A percentile compares a stretch with the other conserved stretches of the same genome.
Conservation (phyloP, 2,797 vertebrate species). For the Dendrocincla fuliginosa region DNA sequence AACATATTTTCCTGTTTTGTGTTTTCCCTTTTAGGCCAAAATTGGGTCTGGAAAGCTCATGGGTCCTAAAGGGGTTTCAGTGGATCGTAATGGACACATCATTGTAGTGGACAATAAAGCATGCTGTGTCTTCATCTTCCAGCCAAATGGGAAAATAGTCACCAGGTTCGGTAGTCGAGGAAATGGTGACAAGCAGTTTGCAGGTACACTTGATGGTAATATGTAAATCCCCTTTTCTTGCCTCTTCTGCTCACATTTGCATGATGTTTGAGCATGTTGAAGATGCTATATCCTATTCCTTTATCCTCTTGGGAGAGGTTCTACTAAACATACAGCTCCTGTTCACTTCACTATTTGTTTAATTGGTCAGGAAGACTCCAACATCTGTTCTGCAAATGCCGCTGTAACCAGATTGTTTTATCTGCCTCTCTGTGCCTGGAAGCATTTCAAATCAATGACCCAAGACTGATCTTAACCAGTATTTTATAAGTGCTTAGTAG, state of each 20-base stretch:
- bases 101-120: conserved; percentile 99
- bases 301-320: background rate
- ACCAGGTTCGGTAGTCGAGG: conserved; percentile 96
- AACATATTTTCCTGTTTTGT: background rate
- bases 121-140: conserved; percentile 98
- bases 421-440: background rate
- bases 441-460: conserved; percentile 11
- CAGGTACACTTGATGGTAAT: conserved; percentile 89
- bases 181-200: conserved; percentile 97
- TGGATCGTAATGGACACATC: conserved; percentile 95
- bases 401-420: background rate
- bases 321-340: background rate
- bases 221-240: conserved; percentile 75
- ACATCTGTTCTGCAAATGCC: conserved; percentile 24
- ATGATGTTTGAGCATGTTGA: conserved; percentile 71
- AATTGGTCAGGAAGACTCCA: background rate
- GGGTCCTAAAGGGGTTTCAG: conserved; percentile 97
- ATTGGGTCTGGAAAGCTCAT: conserved; percentile 96
- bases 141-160: conserved; percentile 94
- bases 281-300: background rate
- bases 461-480: background rate
- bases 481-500: background rate
- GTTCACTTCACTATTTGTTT: background rate
- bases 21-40: conserved; percentile 83
- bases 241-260: conserved; percentile 74